phyloP scores from a whole-genome alignment of 1,140 invertebrate genomes.

The Solenopsis fugax region DNA sequence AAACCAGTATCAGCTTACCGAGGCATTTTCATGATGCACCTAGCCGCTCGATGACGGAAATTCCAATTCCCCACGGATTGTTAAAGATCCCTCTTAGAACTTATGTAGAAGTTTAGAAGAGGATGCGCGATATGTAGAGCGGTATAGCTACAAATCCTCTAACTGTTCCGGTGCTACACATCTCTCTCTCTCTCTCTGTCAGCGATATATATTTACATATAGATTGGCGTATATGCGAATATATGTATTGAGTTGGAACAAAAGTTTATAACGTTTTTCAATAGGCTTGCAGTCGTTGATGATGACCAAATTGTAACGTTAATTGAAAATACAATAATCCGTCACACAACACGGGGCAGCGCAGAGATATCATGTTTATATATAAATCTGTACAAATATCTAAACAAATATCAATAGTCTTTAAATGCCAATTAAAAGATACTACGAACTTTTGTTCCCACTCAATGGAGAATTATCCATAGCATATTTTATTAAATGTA shows the following conservation, averaged over 20 bases:
- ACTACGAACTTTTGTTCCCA: too few species aligned
- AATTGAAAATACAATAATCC: too few species aligned
- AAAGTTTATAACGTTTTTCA: too few species aligned
- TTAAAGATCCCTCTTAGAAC: constrained; percentile 29
- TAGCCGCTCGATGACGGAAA: constrained; percentile 42
- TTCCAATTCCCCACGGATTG: constrained; percentile 29
- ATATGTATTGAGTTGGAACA: neutral
- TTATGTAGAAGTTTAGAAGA: constrained; percentile 4
- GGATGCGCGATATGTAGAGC: neutral
- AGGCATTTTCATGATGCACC: constrained; percentile 34
- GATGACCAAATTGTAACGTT: too few species aligned
- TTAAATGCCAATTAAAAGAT: too few species aligned
- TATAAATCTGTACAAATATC: too few species aligned
- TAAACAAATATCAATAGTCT: too few species aligned
- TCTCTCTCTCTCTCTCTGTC: neutral
- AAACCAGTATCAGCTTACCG: constrained; percentile 32
- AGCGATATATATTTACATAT: neutral
- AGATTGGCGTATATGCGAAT: neutral
- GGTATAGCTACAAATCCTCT: neutral
- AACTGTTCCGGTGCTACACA: neutral
- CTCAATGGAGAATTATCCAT: neutral
- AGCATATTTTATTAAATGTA: neutral
- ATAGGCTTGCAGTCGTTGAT: too few species aligned
- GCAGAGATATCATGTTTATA: too few species aligned
- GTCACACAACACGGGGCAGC: too few species aligned